phyloP scores from a whole-genome alignment of 2,888 invertebrate species.

The Noctua pronuba region DNA sequence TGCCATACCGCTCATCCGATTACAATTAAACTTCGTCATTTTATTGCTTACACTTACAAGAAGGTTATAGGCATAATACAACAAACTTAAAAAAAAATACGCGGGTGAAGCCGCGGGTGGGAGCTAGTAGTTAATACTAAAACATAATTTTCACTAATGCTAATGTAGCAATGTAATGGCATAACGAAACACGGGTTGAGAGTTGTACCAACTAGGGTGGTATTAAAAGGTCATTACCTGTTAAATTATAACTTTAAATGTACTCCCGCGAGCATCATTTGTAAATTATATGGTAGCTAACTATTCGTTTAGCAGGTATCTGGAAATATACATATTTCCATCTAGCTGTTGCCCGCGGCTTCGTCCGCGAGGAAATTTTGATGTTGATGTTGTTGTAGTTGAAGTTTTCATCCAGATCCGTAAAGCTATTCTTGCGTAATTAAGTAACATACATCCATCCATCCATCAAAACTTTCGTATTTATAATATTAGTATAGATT shows the following conservation, averaged over 20 bases:
- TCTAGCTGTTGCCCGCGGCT: not conserved
- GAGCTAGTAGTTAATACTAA: constrained; percentile 1
- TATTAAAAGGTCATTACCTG: constrained; percentile 70
- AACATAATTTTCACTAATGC: constrained; percentile 43
- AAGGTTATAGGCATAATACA: not conserved
- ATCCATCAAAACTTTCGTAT: not conserved
- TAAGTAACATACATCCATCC: not conserved
- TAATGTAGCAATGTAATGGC: constrained; percentile 49
- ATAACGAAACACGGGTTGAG: constrained; percentile 54
- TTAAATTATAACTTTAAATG: constrained; percentile 65
- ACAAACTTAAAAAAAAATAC: not conserved
- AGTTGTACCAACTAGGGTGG: constrained; percentile 60
- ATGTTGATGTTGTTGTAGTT: too few relatives aligned
- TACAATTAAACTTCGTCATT: not conserved
- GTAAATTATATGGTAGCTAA: constrained; percentile 47
- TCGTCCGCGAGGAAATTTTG: too few relatives aligned
- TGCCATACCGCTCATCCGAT: not conserved
- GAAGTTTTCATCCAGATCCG: not conserved
- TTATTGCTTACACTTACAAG: not conserved
- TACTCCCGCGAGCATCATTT: constrained; percentile 66
- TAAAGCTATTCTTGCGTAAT: not conserved
- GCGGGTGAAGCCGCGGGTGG: not conserved
- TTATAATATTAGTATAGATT: too few relatives aligned
- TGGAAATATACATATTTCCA: not conserved
- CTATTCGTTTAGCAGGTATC: constrained; percentile 26